Percentiles rank a stretch among this genome's conserved stretches.
Evolutionary conservation across 2,888 invertebrate genomes (phyloP).

Genomic region (Phoenoteleia sp.): DNA sequence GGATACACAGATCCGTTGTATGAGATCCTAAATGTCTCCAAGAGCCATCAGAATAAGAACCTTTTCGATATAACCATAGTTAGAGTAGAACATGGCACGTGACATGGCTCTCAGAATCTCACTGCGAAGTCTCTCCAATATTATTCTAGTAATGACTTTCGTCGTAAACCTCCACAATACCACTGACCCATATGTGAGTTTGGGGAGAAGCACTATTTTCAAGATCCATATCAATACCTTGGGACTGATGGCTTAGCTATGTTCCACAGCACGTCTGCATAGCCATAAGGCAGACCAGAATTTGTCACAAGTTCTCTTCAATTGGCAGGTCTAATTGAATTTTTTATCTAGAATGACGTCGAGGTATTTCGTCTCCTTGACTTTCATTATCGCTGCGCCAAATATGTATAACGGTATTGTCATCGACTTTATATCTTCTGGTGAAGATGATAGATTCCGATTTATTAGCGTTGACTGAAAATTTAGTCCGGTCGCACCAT

Average conservation of each 20-base stretch:
- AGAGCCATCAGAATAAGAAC: too few relatives aligned
- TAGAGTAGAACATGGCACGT: too few relatives aligned
- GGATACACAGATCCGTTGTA: too few relatives aligned
- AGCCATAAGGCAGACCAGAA: not conserved
- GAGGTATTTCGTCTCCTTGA: slow-evolving; percentile 12
- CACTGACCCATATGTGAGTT: not conserved
- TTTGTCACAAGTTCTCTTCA: not conserved
- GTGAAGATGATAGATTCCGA: not conserved
- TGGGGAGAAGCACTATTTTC: not conserved
- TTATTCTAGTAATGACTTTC: too few relatives aligned
- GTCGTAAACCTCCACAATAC: slow-evolving; percentile 35
- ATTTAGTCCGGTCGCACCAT: not conserved
- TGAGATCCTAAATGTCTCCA: too few relatives aligned
- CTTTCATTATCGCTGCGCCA: not conserved
- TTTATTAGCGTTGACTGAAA: not conserved
- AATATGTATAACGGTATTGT: not conserved
- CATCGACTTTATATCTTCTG: not conserved
- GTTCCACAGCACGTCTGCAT: not conserved
- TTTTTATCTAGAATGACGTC: slow-evolving; percentile 7
- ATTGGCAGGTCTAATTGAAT: not conserved
- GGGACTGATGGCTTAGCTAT: not conserved
- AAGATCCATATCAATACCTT: not conserved
- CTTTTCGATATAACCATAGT: too few relatives aligned
- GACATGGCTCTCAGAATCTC: too few relatives aligned
- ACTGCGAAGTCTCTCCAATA: too few relatives aligned